These are phyloP conservation scores for Brachypodius melanocephalos DNA, from an alignment of 2,113 vertebrate genomes.

Conservation along the genomic window DNA sequence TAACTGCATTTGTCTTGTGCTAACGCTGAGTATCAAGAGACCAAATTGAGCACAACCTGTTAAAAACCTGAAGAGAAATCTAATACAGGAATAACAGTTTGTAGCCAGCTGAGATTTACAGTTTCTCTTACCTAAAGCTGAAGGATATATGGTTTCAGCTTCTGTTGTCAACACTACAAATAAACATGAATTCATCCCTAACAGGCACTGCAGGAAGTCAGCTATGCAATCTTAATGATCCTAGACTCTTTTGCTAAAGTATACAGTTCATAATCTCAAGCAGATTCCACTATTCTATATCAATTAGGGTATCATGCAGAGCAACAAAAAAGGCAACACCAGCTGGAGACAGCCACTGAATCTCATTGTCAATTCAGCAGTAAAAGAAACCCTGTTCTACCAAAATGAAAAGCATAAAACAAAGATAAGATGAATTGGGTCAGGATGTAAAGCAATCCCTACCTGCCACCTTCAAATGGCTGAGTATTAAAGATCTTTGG, in stretches of 20 bases:
- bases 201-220: constrained; percentile 10
- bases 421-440: not conserved
- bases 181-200: constrained; percentile 29
- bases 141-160: not conserved
- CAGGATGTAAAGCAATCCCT: not conserved
- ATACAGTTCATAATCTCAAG: constrained; percentile 1
- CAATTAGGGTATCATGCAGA: not conserved
- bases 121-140: not conserved
- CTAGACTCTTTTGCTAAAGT: not conserved
- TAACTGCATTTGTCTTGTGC: not conserved
- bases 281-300: constrained; percentile 13
- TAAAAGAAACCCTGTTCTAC: constrained; percentile 1
- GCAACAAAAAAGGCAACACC: constrained; percentile 1
- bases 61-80: not conserved
- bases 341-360: constrained; percentile 23
- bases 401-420: constrained; percentile 20
- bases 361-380: not conserved
- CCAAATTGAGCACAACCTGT: not conserved
- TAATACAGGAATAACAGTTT: not conserved
- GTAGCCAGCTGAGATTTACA: not conserved
- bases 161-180: not conserved
- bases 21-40: not conserved
- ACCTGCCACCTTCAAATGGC: not conserved
- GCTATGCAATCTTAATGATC: not conserved
- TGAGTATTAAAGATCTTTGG: not conserved